Evolutionary conservation across 64 coral and sea anemone species (phyloP), one percentile per base, ranked within the genome.

Genomic region (Astreopora myriophthalma): DNA sequence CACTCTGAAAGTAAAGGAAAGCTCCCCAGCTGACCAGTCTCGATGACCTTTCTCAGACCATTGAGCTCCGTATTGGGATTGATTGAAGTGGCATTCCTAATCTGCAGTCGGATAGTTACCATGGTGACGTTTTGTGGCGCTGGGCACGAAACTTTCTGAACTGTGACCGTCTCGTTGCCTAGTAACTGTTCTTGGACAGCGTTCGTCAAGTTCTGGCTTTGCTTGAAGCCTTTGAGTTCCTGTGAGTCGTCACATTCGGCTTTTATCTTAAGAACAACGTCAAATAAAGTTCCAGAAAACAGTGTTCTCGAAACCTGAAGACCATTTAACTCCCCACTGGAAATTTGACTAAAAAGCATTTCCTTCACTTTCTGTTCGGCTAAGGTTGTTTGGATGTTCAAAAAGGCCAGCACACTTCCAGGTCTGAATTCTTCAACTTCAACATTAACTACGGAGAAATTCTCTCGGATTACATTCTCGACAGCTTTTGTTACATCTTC

Each of bases 281-380:
- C 79, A 34, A 82, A 82, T 7, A 82, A 63, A 63, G 52, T 35
- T 63, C 52, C 79, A 82, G 79, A 82, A 33, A 82, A 82, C 32
- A 82, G 29, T 8, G 33, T 36, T 60, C 64, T 65, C 19, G 79
- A 64, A 63, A 82, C 79, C 2, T 6, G 6, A 36, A 64, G 57
- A 38, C 12, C 2, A 33, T 52, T 52, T 13, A 82, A 36, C 52
- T 1, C 35, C 11, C 79, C 79, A 63, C 24, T 34, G 23, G 7
- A 3, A 8, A 63, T 82, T 82, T 82, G 32, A 16, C 3, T 64
- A 34, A 1, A 8, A 3, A 82, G 79, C 5, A 14, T 38, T 14
- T 63, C 22, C 37, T 82, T 64, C 0, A 58, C 79, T 8, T 13
- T 6, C 8, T 33, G 1, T 37, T 38, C 55, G 13, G 79, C 19